Evolutionary conservation across 2,888 invertebrate species (phyloP), one percentile per base, ranked within the genome.

Genomic region (Drosophila quasianomalipes): DNA sequence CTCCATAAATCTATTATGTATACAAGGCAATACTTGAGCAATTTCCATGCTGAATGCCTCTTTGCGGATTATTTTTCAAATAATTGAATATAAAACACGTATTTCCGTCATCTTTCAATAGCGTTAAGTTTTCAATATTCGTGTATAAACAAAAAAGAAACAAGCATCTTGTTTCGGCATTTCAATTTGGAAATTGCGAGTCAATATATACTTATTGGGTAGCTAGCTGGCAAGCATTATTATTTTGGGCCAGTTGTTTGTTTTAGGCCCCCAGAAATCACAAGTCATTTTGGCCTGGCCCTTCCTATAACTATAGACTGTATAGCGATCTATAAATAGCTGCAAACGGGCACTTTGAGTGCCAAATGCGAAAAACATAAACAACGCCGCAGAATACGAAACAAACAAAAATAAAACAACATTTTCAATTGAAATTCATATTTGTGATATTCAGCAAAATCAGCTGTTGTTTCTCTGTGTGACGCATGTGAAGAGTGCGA

Each of bases 351-450:
- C 54, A 39, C 16, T 64, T 65, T 55, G 77, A 55, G 73, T 77
- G 82, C 78, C 82, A 79, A 79, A 68, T 39, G 16, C 37, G 66
- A 78, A 58, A 58, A 79, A 81, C 67, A 54, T 75, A 80, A 78
- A 78, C 67, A 79, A 66, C 52, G 54, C 58, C 26, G 44, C 5
- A 37, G 30, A 30, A 41, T 10, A 9, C 39, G 28, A 64, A 53
- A 39, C 57, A 57, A 57, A 57, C 39, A 47, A 53, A 33, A 9
- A 49, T n/a, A 37, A 33, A 22, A 51, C 3, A 52, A 30, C 16
- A 16, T 47, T 51, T 47, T 41, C 26, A 81, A 72, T 69, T 58
- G 19, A 61, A 64, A 78, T 69, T 73, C 28, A 60, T 69, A 83
- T 64, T 80, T 80, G 52, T 41, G 60, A 67, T 58, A 52, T 63